These are phyloP conservation scores for Polymixis flavicincta DNA, from an alignment of 2,888 invertebrate species.

Conservation along the genomic window DNA sequence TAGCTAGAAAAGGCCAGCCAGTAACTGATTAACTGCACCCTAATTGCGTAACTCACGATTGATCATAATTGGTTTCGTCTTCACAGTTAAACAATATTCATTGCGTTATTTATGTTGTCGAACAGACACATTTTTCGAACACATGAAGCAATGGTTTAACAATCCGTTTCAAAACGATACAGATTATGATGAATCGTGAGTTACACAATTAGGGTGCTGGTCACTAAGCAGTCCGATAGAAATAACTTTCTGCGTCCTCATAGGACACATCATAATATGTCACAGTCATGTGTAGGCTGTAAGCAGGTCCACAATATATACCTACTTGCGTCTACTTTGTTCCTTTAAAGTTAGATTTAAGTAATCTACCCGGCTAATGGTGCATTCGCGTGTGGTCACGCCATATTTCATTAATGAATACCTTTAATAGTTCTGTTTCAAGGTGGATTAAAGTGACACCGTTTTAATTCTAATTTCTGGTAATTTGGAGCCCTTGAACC, in stretches of 20 bases:
- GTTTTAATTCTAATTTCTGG: conserved; percentile 31
- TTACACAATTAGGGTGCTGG: too few species aligned
- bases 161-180: too few species aligned
- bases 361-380: conserved; percentile 44
- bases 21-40: conserved; percentile 29
- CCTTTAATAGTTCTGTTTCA: conserved; percentile 33
- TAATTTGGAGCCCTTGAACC: conserved; percentile 35
- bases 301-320: neutral
- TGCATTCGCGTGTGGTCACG: conserved; percentile 53
- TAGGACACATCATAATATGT: too few species aligned
- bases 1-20: conserved; percentile 1
- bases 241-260: too few species aligned
- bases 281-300: neutral
- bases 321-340: neutral
- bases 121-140: too few species aligned
- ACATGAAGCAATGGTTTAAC: too few species aligned
- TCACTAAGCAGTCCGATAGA: conserved; percentile 1
- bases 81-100: too few species aligned
- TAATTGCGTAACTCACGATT: too few species aligned
- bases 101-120: too few species aligned
- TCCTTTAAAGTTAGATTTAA: conserved; percentile 15
- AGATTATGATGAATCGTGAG: too few species aligned
- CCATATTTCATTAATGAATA: conserved; percentile 49
- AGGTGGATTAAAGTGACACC: conserved; percentile 37
- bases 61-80: too few species aligned